Evolutionary conservation across 2,888 invertebrate genomes (phyloP), one percentile per base, ranked within the genome.

Genomic region (Rotaria socialis): DNA sequence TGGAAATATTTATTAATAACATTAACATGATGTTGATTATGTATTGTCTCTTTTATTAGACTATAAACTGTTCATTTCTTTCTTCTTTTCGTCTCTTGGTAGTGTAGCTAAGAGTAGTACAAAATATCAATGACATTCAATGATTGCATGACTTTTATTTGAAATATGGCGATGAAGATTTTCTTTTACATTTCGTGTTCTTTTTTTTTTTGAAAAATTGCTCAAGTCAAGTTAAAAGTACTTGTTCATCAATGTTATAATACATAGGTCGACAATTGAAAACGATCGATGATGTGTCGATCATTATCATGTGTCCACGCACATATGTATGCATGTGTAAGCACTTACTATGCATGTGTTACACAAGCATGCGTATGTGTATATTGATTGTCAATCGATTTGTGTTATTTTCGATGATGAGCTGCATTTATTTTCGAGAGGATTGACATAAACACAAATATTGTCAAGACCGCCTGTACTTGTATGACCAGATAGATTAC

Each of bases 191-290:
- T 56, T 41, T 67, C 27, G 16, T 67, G 35, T 41, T 27, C 14
- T 67, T 67, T 67, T 67, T 35, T 67, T 67, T 41, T 67, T n/a
- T 67, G 67, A 67, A 67, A 67, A 67, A 67, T 67, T 67, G 67
- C 67, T 67, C 67, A 67, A 67, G 67, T 67, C 67, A 67, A 67
- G 67, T 67, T 67, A 35, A 60, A 60, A 67, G 67, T 67, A 67
- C 19, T 67, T 27, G 27, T 67, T 67, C 67, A 41, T 67, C 27
- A 67, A 52, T 67, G 67, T 67, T 67, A 67, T 35, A 67, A 19
- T 67, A 67, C 67, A 67, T 67, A 41, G 35, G 24, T 67, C 35
- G 67, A 67, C 67, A 67, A 67, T 67, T 67, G 67, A 67, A 67
- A 67, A 67, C 67, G 67, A 67, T 67, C 35, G 67, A 41, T 67